Evolutionary conservation across 2,888 invertebrate species (phyloP), one percentile per base, ranked within the genome.

Genomic region (Amphipoea lucens): DNA sequence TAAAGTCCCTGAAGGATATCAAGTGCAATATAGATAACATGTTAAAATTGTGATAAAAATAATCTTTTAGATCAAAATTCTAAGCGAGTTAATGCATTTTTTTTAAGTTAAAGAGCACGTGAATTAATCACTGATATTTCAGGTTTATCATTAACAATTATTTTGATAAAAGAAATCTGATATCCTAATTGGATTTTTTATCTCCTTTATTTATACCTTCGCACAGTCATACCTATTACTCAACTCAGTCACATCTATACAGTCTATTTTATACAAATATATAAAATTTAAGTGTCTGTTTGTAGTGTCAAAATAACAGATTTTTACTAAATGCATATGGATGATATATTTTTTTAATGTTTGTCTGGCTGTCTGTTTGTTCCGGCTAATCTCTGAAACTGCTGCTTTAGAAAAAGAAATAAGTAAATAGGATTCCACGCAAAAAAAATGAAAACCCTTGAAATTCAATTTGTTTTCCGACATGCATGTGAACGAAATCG

Each of bases 151-250:
- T 74, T 77, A 72, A 78, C 74, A 57, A 69, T 71, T 23, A 36
- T 51, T 29, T 68, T 69, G 70, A 84, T 81, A 78, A 86, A 73
- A 29, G 12, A 76, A 76, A 76, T 81, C 79, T 68, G 66, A 78
- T 84, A 80, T 57, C 57, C 3, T 73, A 67, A 85, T 75, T 76
- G n/a, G 23, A 57, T 67, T 42, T 81, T 78, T 68, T 74, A 79
- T 66, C 69, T 70, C 40, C 11, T 57, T 72, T 63, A 36, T 77
- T 74, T 57, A 69, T 29, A 71, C n/a, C 12, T 66, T 40, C 14
- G 42, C 57, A 57, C 4, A 20, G 20, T 54, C n/a, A 51, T n/a
- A 36, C 36, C 36, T 36, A 17, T 14, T 57, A n/a, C 42, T 51
- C 5, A 36, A 63, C 20, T 23, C 40, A 5, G 20, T 54, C 48